Evolutionary conservation across 23 tunicate genomes (phyloP), one percentile per base, ranked within the genome.

Genomic region (Ciona savignyi): DNA sequence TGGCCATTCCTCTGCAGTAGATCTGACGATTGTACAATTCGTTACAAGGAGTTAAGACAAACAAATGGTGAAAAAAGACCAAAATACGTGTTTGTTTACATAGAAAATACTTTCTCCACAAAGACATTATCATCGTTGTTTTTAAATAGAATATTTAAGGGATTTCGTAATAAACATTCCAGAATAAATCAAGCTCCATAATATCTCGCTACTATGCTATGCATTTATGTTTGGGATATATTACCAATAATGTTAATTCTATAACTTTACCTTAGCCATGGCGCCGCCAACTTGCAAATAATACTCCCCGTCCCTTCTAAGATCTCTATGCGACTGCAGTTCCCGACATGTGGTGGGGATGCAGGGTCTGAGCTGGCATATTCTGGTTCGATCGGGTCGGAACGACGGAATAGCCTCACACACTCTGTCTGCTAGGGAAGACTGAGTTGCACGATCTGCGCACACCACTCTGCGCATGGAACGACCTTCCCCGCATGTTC

Each of bases 1-100:
- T 91, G 22, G 49, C 26, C 97, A 91, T 91, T 24, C 76, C 86
- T 35, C 76, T 76, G 78, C 97, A 91, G 79, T 84, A 91, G 67
- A 91, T 83, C 97, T 91, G 32, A 71, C 69, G 76, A 1, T 65
- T 9, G 25, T 49, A 20, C 61, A 49, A 49, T 49, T 49, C 20
- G 15, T 11, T 11, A 11, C 15, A 49, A 49, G 20, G 15, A 20
- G 61, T 20, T 11, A 49, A 49, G 61, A 49, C 15, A 11, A 49
- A 49, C 15, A 49, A 49, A 49, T 49, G 15, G 20, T 49, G 61
- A 49, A 49, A 49, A 49, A 11, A 49, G 20, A 49, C 61, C 61
- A n/a, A n/a, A n/a, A n/a, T n/a, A n/a, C n/a, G n/a, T n/a, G n/a
- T n/a, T n/a, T n/a, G n/a, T n/a, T n/a, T n/a, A n/a, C n/a, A n/a